phyloP scores from a whole-genome alignment of 2,888 invertebrate species.

The Notodonta ziczac region DNA sequence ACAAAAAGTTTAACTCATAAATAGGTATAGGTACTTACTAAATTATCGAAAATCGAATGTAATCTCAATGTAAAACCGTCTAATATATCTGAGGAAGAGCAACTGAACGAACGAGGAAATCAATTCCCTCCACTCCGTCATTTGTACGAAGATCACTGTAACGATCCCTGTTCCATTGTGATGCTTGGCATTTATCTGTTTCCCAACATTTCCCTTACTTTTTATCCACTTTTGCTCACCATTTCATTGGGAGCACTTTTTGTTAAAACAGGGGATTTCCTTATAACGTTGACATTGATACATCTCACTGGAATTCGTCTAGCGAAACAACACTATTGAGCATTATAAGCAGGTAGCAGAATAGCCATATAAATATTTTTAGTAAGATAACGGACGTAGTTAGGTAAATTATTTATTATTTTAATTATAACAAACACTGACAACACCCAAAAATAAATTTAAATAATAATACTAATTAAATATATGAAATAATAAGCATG shows the following conservation, averaged over 20 bases:
- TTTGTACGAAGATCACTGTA: neutral
- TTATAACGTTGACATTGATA: neutral
- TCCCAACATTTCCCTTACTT: neutral
- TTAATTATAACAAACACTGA: too few relatives aligned
- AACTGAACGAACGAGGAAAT: neutral
- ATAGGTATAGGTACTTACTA: too few relatives aligned
- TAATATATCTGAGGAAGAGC: conserved; percentile 11
- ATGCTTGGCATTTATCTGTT: neutral
- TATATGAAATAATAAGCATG: too few relatives aligned
- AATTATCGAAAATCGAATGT: too few relatives aligned
- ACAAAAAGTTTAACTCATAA: too few relatives aligned
- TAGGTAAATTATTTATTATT: too few relatives aligned
- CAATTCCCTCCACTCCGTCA: neutral
- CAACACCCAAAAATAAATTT: too few relatives aligned
- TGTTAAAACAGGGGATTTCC: neutral
- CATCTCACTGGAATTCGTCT: too few relatives aligned
- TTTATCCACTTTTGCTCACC: neutral
- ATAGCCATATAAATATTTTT: too few relatives aligned
- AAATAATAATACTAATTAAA: too few relatives aligned
- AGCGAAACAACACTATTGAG: neutral
- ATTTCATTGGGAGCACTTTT: neutral
- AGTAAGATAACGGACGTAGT: too few relatives aligned
- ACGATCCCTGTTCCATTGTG: conserved; percentile 4
- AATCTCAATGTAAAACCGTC: conserved; percentile 10
- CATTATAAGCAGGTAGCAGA: too few relatives aligned